Conservation (phyloP, 2,797 vertebrate species). For the Coreius guichenoti region DNA sequence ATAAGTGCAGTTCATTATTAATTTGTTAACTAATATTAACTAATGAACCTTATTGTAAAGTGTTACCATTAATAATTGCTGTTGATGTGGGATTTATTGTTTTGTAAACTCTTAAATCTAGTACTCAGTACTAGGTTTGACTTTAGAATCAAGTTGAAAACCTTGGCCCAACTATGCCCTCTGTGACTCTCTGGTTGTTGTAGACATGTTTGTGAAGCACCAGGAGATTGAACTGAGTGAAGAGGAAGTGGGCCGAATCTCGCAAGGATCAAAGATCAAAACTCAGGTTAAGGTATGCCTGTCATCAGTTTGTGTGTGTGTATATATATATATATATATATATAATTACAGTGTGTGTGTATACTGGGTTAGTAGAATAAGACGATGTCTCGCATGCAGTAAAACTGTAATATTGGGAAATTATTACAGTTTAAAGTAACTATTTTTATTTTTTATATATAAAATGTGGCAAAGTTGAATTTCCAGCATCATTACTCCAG, state of each 20-base stretch:
- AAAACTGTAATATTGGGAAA: neutral
- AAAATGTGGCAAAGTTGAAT: neutral
- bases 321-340: no score
- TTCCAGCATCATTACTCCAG: neutral
- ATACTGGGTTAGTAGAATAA: neutral
- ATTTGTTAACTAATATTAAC: no score
- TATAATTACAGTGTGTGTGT: no score
- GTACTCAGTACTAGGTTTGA: neutral
- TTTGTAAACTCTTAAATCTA: neutral
- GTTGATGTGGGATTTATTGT: neutral
- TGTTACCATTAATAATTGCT: no score
- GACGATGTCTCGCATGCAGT: neutral
- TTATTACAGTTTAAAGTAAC: neutral
- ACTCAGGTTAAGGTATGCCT: slow-evolving; percentile 82
- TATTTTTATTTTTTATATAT: neutral
- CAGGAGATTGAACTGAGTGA: slow-evolving; percentile 84
- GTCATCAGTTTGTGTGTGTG: no score
- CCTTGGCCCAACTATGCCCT: neutral
- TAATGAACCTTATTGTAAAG: no score
- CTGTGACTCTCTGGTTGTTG: slow-evolving; percentile 29
- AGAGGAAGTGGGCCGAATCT: slow-evolving; percentile 83
- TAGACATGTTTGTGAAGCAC: slow-evolving; percentile 89
- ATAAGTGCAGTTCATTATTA: no score
- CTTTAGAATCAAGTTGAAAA: neutral
- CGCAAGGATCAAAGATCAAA: slow-evolving; percentile 75